These are phyloP conservation scores for Theristus sp. DNA, from an alignment of 2,888 invertebrate species.

Conservation along the genomic window DNA sequence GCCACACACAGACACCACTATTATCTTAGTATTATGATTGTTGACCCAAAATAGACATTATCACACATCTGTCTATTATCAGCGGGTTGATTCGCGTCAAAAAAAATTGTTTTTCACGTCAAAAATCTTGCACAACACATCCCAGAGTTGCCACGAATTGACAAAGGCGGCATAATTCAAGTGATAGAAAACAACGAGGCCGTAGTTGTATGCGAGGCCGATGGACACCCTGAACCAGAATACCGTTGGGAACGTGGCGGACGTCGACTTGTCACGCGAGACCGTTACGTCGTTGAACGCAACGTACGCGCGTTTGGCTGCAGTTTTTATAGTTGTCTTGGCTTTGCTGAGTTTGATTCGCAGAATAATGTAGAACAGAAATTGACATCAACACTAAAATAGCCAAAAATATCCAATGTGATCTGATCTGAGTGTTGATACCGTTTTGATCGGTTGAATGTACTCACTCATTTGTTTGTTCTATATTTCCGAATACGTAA, in stretches of 20 bases:
- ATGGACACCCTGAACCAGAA: slow-evolving; percentile 3
- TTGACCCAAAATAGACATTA: too few species aligned
- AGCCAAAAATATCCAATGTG: too few species aligned
- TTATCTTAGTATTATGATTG: too few species aligned
- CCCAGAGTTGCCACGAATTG: slow-evolving; percentile 22
- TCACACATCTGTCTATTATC: neutral
- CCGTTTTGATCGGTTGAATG: too few species aligned
- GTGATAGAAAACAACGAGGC: slow-evolving; percentile 24
- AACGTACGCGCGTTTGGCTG: too few species aligned
- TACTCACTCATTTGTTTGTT: neutral
- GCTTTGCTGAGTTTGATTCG: too few species aligned
- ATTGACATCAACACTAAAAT: too few species aligned
- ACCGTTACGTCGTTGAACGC: slow-evolving; percentile 19
- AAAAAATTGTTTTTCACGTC: neutral
- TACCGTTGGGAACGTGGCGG: slow-evolving; percentile 25
- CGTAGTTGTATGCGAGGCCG: slow-evolving; percentile 30
- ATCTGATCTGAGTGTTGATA: too few species aligned
- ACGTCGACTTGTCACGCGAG: slow-evolving; percentile 21
- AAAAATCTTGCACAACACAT: too few species aligned
- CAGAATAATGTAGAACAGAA: too few species aligned
- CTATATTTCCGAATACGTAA: neutral
- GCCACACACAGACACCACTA: too few species aligned
- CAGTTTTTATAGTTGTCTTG: too few species aligned
- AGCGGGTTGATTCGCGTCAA: neutral
- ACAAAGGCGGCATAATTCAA: slow-evolving; percentile 21